These are phyloP conservation scores for Sarcophaga peregrina DNA, from an alignment of 1,140 invertebrate species.

Conservation along the genomic window DNA sequence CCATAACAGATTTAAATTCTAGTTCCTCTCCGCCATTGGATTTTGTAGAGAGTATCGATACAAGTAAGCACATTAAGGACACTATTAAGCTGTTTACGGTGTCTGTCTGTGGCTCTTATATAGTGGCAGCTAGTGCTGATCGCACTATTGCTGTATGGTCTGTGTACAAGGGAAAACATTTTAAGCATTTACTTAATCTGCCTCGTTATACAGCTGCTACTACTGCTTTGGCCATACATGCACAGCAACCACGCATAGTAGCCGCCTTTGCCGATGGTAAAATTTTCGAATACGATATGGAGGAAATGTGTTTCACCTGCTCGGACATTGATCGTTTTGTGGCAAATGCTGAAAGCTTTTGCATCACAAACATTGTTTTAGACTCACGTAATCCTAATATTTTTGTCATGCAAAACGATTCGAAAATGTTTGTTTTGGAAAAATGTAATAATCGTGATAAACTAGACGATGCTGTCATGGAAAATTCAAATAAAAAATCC, in stretches of 20 bases:
- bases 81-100: constrained; percentile 48
- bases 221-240: constrained; percentile 75
- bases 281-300: constrained; percentile 78
- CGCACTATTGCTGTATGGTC: constrained; percentile 74
- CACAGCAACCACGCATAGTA: constrained; percentile 69
- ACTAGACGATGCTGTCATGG: background rate
- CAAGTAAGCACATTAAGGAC: constrained; percentile 47
- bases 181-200: constrained; percentile 69
- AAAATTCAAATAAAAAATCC: constrained; percentile 36
- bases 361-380: constrained; percentile 71
- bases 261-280: constrained; percentile 79
- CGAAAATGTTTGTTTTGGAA: constrained; percentile 72
- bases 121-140: constrained; percentile 72
- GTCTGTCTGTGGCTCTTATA: constrained; percentile 69
- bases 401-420: constrained; percentile 75
- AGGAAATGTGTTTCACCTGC: constrained; percentile 69
- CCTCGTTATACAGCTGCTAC: constrained; percentile 76
- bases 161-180: constrained; percentile 65
- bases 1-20: constrained; percentile 50
- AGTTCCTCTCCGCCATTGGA: constrained; percentile 1
- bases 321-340: constrained; percentile 62
- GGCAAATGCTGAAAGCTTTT: constrained; percentile 48
- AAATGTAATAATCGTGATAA: constrained; percentile 25
- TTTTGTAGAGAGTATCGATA: constrained; percentile 52
- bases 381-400: constrained; percentile 71